Evolutionary conservation across 2,888 invertebrate genomes (phyloP), one percentile per base, ranked within the genome.

Genomic region (Chironomus tentans): DNA sequence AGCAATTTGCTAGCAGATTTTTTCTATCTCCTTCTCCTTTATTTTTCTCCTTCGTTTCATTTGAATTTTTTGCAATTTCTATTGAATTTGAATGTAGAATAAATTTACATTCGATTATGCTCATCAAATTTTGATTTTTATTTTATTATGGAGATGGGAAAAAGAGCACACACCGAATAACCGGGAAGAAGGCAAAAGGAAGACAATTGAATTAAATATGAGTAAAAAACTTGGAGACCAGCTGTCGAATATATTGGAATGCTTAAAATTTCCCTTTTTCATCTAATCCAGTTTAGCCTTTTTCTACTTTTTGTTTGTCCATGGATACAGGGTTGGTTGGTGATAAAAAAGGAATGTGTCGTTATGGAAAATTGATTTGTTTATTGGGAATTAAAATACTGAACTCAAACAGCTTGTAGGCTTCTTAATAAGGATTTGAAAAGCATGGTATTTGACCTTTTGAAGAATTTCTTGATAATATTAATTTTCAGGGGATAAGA

Each of bases 71-170:
- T 10, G 22, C 65, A 21, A 65, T 65, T 65, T 18, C 65, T 24
- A 38, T 38, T 21, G 65, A 21, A 56, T 56, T 56, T 18, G 56
- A 6, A 15, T 56, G 13, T 12, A 15, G 65, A 62, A 73, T 73
- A 73, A 73, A 73, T 73, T 73, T 73, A 50, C 73, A 65, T 73
- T 73, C 38, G 65, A 73, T 73, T 73, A 62, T 73, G 38, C 62
- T 56, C 24, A 38, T 21, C 24, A 56, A 65, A 73, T 62, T 73
- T 73, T 50, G 65, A 62, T 62, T 73, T 73, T 73, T 21, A 38
- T 38, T 38, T 38, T 38, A 38, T 38, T 38, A 22, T 65, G 65
- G 21, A 24, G 38, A 24, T 24, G 21, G 12, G 22, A 15, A 56
- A 56, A 56, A 56, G 38, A 38, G 38, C 56, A 56, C 4, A 65